These are phyloP conservation scores for Trichomalopsis sarcophagae DNA, from an alignment of 1,140 invertebrate species.

Conservation along the genomic window DNA sequence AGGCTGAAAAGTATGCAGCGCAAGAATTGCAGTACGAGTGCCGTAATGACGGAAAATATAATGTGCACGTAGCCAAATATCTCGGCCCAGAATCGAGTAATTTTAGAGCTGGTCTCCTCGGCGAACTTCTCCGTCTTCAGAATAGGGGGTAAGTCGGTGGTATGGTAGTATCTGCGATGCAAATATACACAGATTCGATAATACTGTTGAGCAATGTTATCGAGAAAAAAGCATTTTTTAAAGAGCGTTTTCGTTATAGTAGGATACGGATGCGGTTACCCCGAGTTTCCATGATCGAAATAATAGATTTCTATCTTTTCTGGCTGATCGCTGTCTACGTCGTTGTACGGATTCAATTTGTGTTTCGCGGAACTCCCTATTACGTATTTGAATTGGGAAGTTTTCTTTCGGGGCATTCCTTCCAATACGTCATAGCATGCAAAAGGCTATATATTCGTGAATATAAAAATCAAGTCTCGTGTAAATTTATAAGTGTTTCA, in stretches of 20 bases:
- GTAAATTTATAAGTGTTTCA: neutral
- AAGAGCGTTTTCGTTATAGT: neutral
- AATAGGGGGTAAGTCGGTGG: conserved; percentile 78
- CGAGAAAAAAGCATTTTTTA: neutral
- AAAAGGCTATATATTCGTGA: conserved; percentile 54
- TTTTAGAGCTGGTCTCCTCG: conserved; percentile 77
- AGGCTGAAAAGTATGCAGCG: conserved; percentile 77
- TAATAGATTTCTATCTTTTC: conserved; percentile 80
- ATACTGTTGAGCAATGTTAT: neutral
- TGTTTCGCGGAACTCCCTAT: conserved; percentile 19
- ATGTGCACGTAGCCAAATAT: conserved; percentile 80
- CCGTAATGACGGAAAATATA: conserved; percentile 76
- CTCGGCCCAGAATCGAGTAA: conserved; percentile 81
- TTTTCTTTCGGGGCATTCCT: conserved; percentile 60
- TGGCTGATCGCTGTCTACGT: neutral
- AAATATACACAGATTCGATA: conserved; percentile 9
- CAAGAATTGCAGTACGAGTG: conserved; percentile 78
- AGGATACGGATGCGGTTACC: conserved; percentile 61
- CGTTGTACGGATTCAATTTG: conserved; percentile 5
- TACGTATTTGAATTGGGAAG: neutral
- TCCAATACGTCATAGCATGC: conserved; percentile 57
- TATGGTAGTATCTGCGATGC: conserved; percentile 74
- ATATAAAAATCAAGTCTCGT: neutral
- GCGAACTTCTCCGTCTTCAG: conserved; percentile 76
- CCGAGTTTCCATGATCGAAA: conserved; percentile 81